Evolutionary conservation across 2,113 vertebrate genomes (phyloP), one percentile per base, ranked within the genome.

Genomic region (Lucifuga dentata): DNA sequence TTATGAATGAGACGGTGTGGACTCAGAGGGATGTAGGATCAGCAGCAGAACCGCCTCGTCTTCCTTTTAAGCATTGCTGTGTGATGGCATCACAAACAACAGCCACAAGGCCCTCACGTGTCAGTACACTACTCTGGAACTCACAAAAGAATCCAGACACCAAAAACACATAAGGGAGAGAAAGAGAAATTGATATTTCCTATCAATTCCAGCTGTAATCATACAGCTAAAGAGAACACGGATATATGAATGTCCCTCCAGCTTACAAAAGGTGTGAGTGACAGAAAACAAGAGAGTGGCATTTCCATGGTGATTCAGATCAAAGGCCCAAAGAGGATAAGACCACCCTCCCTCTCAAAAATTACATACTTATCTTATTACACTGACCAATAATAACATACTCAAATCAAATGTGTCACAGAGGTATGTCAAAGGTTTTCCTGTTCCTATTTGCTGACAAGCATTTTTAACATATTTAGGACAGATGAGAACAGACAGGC

Each of bases 41-140:
- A 46, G 53, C 72, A 32, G 45, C 56, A 26, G 17, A 57, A 53
- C 49, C n/a, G 38, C 32, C 65, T 23, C 49, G 35, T 64, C 40
- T 71, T 61, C 60, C 60, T 62, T 45, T 60, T 23, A 35, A 65
- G 69, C 78, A 87, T 89, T 89, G 75, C 65, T 78, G 7, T 36
- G 33, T 64, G 24, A 38, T 81, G 58, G 13, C 19, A 41, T 84
- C 83, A 85, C 26, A 32, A 45, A 70, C 70, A 51, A 21, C 45
- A 33, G 26, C 58, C 1, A 44, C 55, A 64, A 33, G 50, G 56
- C 53, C 13, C 59, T 83, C 79, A 83, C 46, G 32, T 76, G 78
- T 73, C 72, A 1, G 52, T 4, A 11, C 23, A 1, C 68, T 69
- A 13, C 39, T 53, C 26, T 43, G 49, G 41, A 73, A 58, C 63